Evolutionary conservation across 2,113 vertebrate genomes (phyloP).

Genomic region (Lamprologus ornatipinnis): DNA sequence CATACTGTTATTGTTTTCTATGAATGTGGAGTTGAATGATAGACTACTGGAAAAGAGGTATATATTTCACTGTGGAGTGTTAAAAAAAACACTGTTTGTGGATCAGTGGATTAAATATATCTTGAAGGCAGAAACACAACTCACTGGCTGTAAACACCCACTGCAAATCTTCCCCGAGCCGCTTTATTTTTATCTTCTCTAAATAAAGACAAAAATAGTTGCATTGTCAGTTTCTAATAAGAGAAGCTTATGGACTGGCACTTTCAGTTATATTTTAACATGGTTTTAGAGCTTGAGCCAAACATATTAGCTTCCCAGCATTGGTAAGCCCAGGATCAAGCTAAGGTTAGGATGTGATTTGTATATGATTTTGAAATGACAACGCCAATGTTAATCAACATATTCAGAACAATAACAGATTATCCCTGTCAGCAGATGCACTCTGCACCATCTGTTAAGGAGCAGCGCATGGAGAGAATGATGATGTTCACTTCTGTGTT

Average conservation of each 20-base stretch:
- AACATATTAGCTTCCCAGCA: conserved; percentile 35
- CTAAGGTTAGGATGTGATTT: conserved; percentile 40
- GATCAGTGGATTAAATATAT: not conserved
- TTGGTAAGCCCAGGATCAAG: conserved; percentile 16
- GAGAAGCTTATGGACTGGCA: conserved; percentile 32
- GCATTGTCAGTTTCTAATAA: conserved; percentile 14
- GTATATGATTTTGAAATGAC: conserved; percentile 44
- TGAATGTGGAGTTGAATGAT: not conserved
- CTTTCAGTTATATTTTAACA: conserved; percentile 36
- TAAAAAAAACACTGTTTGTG: not conserved
- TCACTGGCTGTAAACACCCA: not conserved
- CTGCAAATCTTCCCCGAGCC: conserved; percentile 18
- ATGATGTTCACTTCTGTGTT: conserved; percentile 17
- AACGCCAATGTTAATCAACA: conserved; percentile 43
- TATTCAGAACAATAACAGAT: conserved; percentile 59
- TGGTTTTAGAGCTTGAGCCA: not conserved
- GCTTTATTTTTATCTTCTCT: conserved; percentile 1
- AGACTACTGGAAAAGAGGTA: not conserved
- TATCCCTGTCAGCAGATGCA: conserved; percentile 18
- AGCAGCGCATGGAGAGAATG: not conserved
- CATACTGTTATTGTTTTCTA: not conserved
- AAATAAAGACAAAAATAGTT: conserved; percentile 31
- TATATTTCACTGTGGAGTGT: not conserved
- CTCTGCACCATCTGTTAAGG: conserved; percentile 47
- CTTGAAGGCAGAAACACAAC: not conserved